Percentiles rank a stretch among this genome's conserved stretches.
phyloP scores from a whole-genome alignment of 1,140 invertebrate genomes.

The Phortica variegata region DNA sequence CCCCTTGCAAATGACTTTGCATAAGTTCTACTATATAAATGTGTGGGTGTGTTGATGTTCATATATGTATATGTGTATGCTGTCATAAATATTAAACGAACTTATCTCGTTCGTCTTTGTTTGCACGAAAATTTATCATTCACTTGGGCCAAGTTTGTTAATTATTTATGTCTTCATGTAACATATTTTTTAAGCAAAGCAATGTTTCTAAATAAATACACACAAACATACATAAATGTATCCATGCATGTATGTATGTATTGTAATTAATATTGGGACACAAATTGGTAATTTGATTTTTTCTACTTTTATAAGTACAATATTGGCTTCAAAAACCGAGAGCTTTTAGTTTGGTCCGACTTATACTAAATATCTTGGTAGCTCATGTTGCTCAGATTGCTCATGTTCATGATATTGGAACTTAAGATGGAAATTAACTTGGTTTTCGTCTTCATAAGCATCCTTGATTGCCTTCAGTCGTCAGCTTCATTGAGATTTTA shows the following conservation, averaged over 20 bases:
- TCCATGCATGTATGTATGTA: constrained; percentile 2
- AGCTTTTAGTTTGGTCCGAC: too few species aligned
- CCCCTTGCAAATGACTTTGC: constrained; percentile 16
- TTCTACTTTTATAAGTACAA: too few species aligned
- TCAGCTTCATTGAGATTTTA: too few species aligned
- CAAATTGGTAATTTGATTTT: too few species aligned
- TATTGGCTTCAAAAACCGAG: too few species aligned
- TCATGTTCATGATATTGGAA: too few species aligned
- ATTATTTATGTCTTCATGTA: constrained; percentile 51
- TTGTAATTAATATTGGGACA: too few species aligned
- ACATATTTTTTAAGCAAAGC: constrained; percentile 26
- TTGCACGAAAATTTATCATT: constrained; percentile 52
- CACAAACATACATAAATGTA: not conserved
- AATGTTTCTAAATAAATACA: constrained; percentile 1
- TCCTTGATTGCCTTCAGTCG: too few species aligned
- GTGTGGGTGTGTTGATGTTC: constrained; percentile 9
- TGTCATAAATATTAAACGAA: constrained; percentile 57
- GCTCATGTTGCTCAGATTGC: too few species aligned
- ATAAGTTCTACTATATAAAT: constrained; percentile 14
- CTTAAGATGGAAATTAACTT: too few species aligned
- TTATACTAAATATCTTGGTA: too few species aligned
- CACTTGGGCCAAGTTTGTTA: constrained; percentile 55
- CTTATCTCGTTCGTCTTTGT: constrained; percentile 41
- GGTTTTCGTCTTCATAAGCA: too few species aligned
- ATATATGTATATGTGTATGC: not conserved